Evolutionary conservation across 2,113 vertebrate genomes (phyloP).

Genomic region (Amphilophus citrinellus): DNA sequence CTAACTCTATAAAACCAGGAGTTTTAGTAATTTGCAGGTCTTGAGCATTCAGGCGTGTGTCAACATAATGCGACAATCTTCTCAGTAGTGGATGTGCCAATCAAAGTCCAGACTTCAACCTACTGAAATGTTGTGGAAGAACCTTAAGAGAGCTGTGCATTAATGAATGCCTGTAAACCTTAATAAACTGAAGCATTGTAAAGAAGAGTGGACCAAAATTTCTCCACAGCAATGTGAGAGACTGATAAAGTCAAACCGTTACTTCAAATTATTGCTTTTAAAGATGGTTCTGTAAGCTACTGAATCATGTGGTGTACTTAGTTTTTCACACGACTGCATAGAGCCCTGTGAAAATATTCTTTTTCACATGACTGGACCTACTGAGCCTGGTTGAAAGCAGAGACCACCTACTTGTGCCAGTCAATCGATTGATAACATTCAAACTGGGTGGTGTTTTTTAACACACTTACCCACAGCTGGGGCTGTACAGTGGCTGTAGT

Average conservation of each 20-base stretch:
- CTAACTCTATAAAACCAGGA: too few species aligned
- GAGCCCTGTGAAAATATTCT: too few species aligned
- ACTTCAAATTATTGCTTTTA: background rate
- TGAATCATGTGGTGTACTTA: too few species aligned
- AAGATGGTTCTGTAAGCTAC: background rate
- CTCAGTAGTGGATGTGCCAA: too few species aligned
- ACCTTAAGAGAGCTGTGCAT: background rate
- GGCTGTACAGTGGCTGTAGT: background rate
- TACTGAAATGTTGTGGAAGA: background rate
- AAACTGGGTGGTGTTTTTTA: background rate
- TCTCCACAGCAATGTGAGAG: background rate
- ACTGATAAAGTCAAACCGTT: background rate
- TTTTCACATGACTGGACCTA: background rate
- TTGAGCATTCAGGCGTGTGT: too few species aligned
- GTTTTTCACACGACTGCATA: background rate
- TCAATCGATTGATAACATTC: background rate
- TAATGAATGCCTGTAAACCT: background rate
- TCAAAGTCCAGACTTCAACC: too few species aligned
- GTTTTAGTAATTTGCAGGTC: too few species aligned
- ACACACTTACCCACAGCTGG: background rate
- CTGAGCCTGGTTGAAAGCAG: too few species aligned
- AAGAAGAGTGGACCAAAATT: background rate
- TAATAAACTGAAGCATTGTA: too few species aligned
- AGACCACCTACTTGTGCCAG: background rate
- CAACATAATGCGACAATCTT: too few species aligned